These are phyloP conservation scores for Sipha maydis DNA, from an alignment of 2,888 invertebrate species.

Conservation along the genomic window DNA sequence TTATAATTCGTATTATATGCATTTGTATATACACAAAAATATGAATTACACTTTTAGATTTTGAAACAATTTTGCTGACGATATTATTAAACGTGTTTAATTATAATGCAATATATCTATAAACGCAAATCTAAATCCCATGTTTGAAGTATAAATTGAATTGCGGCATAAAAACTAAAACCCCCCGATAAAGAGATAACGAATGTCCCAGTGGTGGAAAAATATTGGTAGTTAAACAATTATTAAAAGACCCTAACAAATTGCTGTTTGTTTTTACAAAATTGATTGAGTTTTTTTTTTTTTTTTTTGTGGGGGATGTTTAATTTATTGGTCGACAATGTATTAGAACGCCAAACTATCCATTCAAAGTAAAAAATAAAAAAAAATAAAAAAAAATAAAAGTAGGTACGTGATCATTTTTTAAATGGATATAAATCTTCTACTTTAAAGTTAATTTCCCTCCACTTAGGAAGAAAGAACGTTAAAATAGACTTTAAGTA, in stretches of 20 bases:
- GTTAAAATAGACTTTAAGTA: neutral
- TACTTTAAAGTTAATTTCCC: neutral
- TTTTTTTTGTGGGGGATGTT: neutral
- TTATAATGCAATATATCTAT: neutral
- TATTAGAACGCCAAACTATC: neutral
- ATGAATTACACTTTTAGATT: no score
- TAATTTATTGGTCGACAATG: constrained; percentile 24
- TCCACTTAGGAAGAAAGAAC: neutral
- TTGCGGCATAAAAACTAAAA: neutral
- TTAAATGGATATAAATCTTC: constrained; percentile 20
- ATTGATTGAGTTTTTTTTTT: constrained; percentile 24
- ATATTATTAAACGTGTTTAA: neutral
- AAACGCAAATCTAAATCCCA: no score
- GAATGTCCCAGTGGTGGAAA: neutral
- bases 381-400: neutral
- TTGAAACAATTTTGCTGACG: no score
- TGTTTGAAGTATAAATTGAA: no score
- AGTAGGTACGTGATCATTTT: neutral
- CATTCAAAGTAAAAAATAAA: neutral
- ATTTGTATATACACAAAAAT: no score
- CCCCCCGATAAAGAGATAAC: constrained; percentile 3
- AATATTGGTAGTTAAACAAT: constrained; percentile 24
- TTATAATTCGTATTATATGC: no score
- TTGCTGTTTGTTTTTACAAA: constrained; percentile 15
- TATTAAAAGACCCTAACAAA: constrained; percentile 16